Evolutionary conservation across 2,113 vertebrate species (phyloP).

Genomic region (Otis tarda): DNA sequence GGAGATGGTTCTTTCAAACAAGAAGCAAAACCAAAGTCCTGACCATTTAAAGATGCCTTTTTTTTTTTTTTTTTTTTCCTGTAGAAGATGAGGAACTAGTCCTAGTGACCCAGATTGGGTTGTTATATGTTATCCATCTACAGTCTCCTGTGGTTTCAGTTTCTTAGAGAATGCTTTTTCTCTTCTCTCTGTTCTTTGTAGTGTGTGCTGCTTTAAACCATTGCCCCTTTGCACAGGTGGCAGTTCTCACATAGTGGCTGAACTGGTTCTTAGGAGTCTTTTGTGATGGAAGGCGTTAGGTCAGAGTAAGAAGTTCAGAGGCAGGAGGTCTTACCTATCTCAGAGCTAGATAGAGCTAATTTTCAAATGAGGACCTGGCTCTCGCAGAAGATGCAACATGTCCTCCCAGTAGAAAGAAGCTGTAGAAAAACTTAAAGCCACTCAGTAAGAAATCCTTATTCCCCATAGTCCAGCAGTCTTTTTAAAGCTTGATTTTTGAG

Average conservation of each 20-base stretch:
- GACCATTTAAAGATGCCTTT: not conserved
- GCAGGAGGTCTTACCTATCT: not conserved
- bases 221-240: not conserved
- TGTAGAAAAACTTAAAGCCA: not conserved
- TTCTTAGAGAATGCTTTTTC: constrained; percentile 16
- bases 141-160: constrained; percentile 11
- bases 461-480: not conserved
- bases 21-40: not conserved
- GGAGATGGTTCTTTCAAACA: constrained; percentile 4
- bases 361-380: not conserved
- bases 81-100: constrained; percentile 9
- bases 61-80: not conserved
- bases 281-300: constrained; percentile 16
- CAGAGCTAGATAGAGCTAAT: not conserved
- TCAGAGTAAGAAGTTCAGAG: constrained; percentile 11
- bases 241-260: constrained; percentile 8
- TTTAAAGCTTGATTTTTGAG: not conserved
- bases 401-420: not conserved
- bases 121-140: not conserved
- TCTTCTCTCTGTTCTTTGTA: not conserved
- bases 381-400: not conserved
- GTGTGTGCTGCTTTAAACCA: not conserved
- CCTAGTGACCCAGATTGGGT: constrained; percentile 12
- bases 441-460: not conserved
- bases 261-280: not conserved